phyloP scores from a whole-genome alignment of 2,888 invertebrate genomes.

The Chironomus tentans region DNA sequence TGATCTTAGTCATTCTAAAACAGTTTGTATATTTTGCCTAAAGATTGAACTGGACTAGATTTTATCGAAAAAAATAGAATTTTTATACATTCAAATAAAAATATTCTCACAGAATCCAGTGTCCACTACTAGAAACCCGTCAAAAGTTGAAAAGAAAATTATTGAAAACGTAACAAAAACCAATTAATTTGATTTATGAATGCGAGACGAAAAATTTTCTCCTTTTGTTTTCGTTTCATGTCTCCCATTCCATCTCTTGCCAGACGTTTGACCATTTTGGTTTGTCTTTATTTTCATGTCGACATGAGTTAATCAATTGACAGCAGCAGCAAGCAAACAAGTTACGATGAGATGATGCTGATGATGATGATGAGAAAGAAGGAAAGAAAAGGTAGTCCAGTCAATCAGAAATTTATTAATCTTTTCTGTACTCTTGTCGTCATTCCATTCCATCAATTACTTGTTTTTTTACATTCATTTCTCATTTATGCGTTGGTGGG shows the following conservation, averaged over 20 bases:
- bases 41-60: no score
- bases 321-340: neutral
- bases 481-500: neutral
- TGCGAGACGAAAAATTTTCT: constrained; percentile 3
- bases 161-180: neutral
- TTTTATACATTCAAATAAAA: no score
- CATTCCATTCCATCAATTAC: neutral
- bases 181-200: constrained; percentile 23
- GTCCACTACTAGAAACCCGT: neutral
- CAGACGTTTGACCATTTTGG: neutral
- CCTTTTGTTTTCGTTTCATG: neutral
- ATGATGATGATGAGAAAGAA: neutral
- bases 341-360: neutral
- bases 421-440: neutral
- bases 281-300: neutral
- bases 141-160: neutral
- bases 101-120: neutral
- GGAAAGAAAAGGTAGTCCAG: neutral
- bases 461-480: no score
- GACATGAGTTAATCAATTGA: constrained; percentile 9
- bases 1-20: no score
- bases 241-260: neutral
- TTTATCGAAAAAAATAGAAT: no score
- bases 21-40: no score
- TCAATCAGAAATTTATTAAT: constrained; percentile 10